Conservation (phyloP, 2,113 vertebrate genomes). For the Irena cyanogastra region DNA sequence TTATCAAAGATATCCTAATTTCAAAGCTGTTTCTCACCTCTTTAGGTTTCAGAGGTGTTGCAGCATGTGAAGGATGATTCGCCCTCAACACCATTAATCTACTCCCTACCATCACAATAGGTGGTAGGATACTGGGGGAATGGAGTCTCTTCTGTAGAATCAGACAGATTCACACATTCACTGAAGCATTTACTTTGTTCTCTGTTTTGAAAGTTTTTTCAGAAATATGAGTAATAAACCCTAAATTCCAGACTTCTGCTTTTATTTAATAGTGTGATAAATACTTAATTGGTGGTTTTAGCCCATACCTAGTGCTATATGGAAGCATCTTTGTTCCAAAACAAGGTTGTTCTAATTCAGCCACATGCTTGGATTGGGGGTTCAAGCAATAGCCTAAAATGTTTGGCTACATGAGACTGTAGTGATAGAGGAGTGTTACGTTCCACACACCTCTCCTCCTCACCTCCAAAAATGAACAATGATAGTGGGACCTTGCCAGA, state of each 20-base stretch:
- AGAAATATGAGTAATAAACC: neutral
- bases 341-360: neutral
- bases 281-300: neutral
- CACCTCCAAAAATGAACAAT: neutral
- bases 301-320: neutral
- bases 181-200: neutral
- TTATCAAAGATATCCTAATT: neutral
- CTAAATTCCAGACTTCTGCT: neutral
- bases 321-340: neutral
- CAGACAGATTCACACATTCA: neutral
- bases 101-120: neutral
- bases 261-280: neutral
- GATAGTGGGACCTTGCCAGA: neutral
- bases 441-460: neutral
- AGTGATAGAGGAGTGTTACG: neutral
- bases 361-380: neutral
- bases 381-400: neutral
- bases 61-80: neutral
- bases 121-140: neutral
- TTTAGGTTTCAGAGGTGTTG: neutral
- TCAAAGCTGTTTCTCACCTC: neutral
- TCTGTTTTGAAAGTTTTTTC: neutral
- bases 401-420: neutral
- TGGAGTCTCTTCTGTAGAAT: neutral
- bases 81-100: neutral